Percentiles rank a stretch among this genome's conserved stretches.
These are phyloP conservation scores for Agrochola lota DNA, from an alignment of 2,888 invertebrate species.

Conservation along the genomic window DNA sequence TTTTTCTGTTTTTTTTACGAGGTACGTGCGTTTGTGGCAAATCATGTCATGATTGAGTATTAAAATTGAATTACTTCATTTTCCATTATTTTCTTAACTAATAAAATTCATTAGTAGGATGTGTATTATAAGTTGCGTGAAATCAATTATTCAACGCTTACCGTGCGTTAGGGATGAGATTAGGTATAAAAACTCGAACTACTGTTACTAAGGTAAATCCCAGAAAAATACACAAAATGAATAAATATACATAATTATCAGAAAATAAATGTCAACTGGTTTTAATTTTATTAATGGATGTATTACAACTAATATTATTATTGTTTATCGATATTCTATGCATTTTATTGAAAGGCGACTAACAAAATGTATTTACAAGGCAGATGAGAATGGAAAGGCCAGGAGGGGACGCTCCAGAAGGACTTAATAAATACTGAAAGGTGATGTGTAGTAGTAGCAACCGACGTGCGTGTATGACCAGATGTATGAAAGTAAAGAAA, in stretches of 20 bases:
- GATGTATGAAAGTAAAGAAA: too few relatives aligned
- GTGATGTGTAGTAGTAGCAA: too few relatives aligned
- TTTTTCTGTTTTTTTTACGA: not conserved
- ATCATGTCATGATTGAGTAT: not conserved
- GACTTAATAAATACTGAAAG: too few relatives aligned
- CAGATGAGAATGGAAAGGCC: not conserved
- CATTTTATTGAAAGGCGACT: not conserved
- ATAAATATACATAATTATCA: not conserved
- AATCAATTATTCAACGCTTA: conserved; percentile 9
- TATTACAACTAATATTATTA: not conserved
- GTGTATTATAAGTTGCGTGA: not conserved
- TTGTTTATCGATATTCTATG: not conserved
- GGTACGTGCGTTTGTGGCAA: not conserved
- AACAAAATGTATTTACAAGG: not conserved
- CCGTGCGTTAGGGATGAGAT: too few relatives aligned
- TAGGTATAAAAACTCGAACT: not conserved
- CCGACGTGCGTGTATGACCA: too few relatives aligned
- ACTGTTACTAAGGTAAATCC: too few relatives aligned
- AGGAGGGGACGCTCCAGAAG: too few relatives aligned
- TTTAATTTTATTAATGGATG: not conserved
- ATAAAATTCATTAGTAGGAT: not conserved
- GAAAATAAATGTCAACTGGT: not conserved
- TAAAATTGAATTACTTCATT: not conserved
- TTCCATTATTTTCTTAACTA: not conserved
- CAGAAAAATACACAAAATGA: too few relatives aligned